Conservation (phyloP, 2,797 vertebrate species). For the Gymnopithys bicolor region DNA sequence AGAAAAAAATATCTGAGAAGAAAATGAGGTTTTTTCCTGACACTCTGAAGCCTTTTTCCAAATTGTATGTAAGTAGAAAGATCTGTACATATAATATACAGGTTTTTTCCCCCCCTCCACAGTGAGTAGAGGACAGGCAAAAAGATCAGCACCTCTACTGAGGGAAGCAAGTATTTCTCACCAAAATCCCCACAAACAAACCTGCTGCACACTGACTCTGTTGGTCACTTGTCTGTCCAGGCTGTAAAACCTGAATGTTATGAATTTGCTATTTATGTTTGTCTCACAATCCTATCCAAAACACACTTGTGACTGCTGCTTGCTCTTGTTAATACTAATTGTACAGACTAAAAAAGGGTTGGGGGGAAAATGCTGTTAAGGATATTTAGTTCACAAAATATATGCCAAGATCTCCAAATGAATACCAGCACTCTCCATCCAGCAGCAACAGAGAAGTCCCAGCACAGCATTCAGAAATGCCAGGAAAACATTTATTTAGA, state of each 20-base stretch:
- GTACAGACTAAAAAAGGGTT: not conserved
- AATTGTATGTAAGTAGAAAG: no score
- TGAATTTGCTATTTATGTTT: no score
- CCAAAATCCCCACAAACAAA: no score
- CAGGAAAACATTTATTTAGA: not conserved
- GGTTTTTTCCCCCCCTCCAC: no score
- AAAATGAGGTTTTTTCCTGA: not conserved
- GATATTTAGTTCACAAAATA: not conserved
- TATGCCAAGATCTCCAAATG: not conserved
- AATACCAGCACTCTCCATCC: not conserved
- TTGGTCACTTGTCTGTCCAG: no score
- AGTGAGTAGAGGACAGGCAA: no score
- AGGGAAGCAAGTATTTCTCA: no score
- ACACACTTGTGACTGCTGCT: not conserved
- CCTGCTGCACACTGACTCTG: no score
- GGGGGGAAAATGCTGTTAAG: not conserved
- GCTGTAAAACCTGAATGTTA: no score
- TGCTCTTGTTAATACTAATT: not conserved
- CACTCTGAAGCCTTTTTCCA: no score
- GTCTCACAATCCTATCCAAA: not conserved
- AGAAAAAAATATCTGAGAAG: not conserved
- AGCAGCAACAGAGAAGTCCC: not conserved
- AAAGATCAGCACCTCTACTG: no score
- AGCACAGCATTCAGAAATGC: not conserved
- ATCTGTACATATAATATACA: no score